Base-by-base conservation (phyloP, 2,888 invertebrate genomes). In the Entomobrya multifasciata region DNA sequence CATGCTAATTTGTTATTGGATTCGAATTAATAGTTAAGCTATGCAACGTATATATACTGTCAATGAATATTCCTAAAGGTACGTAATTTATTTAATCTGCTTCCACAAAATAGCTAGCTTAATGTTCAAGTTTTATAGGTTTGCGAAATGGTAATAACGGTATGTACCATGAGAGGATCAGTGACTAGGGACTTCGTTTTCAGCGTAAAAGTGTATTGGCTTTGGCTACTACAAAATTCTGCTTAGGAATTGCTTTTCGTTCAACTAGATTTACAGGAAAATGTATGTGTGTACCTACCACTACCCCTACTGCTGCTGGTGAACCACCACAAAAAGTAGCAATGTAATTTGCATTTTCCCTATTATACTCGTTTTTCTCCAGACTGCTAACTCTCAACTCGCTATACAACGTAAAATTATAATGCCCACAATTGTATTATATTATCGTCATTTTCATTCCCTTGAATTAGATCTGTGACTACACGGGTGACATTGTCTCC, bases 1-100 rank as follows among this genome's bases (percentile, higher is more conserved):
- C 49, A 25, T 6, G 72, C 72, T 49, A 49, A 72, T 72, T 36
- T 22, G 22, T 57, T 57, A 57, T 57, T 57, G n/a, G n/a, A n/a
- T 17, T 1, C 17, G 52, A 55, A 17, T 1, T 55, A 20, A 6
- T 8, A 8, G 52, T 3, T n/a, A 8, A 47, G 47, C n/a, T 2
- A n/a, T 47, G 47, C 5, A 47, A 47, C 11, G n/a, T 47, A 2
- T 62, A 62, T 30, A 62, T 15, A 30, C 5, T 30, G 30, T 30
- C 17, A 62, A 13, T 62, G 22, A 11, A 57, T 57, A 22, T 2
- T 25, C 25, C 20, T 20, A 55, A 55, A 47, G 2, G 47, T 3
- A 10, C 2, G 10, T 36, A 36, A 36, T 36, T 36, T 36, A 36
- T 36, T 36, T 36, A 36, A 36, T 36, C 8, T 36, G 36, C 36